Evolutionary conservation across 2,888 invertebrate genomes (phyloP).

Genomic region (Brachyptera risi): DNA sequence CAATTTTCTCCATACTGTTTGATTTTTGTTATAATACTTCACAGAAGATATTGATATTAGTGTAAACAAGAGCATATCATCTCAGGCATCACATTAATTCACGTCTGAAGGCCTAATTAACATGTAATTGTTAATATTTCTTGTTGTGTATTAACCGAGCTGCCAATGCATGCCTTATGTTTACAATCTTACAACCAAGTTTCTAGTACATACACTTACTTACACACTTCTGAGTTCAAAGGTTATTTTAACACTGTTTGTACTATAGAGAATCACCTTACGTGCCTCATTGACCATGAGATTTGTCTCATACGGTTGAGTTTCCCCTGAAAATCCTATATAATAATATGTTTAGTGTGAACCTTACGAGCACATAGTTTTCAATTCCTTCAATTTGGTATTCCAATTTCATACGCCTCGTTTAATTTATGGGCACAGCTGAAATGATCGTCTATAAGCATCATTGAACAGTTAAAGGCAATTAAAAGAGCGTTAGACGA

Average conservation of each 20-base stretch:
- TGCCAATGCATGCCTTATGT: no score
- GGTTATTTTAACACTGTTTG: background rate
- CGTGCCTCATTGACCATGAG: slow-evolving; percentile 4
- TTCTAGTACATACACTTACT: no score
- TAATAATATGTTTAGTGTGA: slow-evolving; percentile 4
- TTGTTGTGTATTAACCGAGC: no score
- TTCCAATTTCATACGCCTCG: slow-evolving; percentile 18
- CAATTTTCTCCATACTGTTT: no score
- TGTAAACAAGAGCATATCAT: no score
- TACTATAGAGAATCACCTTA: background rate
- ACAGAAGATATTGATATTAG: no score
- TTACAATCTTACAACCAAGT: no score
- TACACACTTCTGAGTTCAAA: no score
- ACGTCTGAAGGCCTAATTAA: no score
- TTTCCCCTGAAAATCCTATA: slow-evolving; percentile 1
- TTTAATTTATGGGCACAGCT: slow-evolving; percentile 12
- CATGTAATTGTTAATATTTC: no score
- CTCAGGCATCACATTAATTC: no score
- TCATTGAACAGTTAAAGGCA: slow-evolving; percentile 19
- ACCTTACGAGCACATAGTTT: slow-evolving; percentile 14
- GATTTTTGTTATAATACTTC: no score
- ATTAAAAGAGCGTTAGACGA: background rate
- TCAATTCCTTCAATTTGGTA: slow-evolving; percentile 22
- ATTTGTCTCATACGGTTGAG: background rate
- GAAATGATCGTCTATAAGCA: slow-evolving; percentile 6